Base-by-base conservation (phyloP, 2,888 invertebrate genomes). In the Agrochola litura region DNA sequence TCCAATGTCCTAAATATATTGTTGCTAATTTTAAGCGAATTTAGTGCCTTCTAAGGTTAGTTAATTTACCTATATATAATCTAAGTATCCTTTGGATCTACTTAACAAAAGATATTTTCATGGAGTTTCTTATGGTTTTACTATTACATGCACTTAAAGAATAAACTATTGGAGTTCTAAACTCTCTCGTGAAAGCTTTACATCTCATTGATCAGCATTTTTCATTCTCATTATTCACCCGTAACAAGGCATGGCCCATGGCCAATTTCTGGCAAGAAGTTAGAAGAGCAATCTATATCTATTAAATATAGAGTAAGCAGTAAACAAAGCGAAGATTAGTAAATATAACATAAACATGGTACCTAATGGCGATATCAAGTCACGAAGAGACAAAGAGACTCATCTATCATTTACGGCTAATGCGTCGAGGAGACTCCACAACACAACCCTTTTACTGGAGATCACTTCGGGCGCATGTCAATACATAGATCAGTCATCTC, bases 321-420 rank as follows among this genome's bases (percentile, higher is more conserved):
- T 63, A 75, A 78, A 70, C 64, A 79, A 60, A 79, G 61, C 61
- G 66, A 67, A 81, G 56, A 77, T 86, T 78, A 71, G 75, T 67
- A 71, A 86, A 82, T 84, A 86, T 70, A 77, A 58, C 63, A 74
- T 70, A 82, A 78, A 73, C 68, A 87, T 86, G 85, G 73, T 61
- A 76, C 60, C 89, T 94, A 94, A 94, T 94, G 92, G 93, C 89
- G 79, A 88, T 92, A 92, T 92, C 92, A 83, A 90, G 92, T 93
- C 92, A 86, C 91, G 82, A 84, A 86, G 85, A 89, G 89, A 92
- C 91, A 91, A 90, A 90, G 86, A 87, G 80, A 86, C 86, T 85
- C 93, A 96, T 96, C 96, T 90, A 96, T 96, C 96, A 96, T 91
- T 95, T 92, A 94, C 90, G 85, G 93, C 90, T 94, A 94, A 95